phyloP scores from a whole-genome alignment of 2,888 invertebrate genomes.

The Oligia strigilis region DNA sequence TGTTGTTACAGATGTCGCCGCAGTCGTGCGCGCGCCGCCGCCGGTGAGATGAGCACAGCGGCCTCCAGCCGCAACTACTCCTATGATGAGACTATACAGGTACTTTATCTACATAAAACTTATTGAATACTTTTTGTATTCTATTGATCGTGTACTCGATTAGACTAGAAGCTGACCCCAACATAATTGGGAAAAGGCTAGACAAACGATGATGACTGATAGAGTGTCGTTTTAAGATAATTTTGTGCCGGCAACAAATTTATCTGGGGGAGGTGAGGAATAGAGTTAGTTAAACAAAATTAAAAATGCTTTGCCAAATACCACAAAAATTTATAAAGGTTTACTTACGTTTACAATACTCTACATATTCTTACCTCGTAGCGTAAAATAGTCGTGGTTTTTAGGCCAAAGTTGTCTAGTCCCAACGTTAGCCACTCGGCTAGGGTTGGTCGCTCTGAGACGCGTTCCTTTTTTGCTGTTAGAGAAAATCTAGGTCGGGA shows the following conservation, averaged over 20 bases:
- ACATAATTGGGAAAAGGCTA: background rate
- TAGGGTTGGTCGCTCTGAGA: slow-evolving; percentile 15
- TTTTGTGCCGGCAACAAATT: background rate
- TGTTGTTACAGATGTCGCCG: slow-evolving; percentile 81
- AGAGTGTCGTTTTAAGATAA: background rate
- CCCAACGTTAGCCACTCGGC: slow-evolving; percentile 15
- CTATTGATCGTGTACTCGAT: background rate
- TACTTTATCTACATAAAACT: slow-evolving; percentile 55
- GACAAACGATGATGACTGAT: background rate
- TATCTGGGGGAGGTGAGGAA: background rate
- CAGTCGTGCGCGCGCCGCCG: slow-evolving; percentile 79
- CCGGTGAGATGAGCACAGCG: slow-evolving; percentile 86
- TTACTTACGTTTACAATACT: background rate
- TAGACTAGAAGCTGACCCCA: background rate
- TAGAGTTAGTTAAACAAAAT: background rate
- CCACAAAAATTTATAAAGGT: background rate
- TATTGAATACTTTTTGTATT: background rate
- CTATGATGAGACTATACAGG: slow-evolving; percentile 89
- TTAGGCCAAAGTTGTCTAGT: slow-evolving; percentile 32
- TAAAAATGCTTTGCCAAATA: background rate
- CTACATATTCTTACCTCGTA: slow-evolving; percentile 5
- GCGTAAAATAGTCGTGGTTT: slow-evolving; percentile 28
- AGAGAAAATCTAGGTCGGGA: slow-evolving; percentile 41
- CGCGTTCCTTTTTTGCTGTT: slow-evolving; percentile 34
- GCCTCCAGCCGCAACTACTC: slow-evolving; percentile 83